These are phyloP conservation scores for Monodelphis domestica DNA, from an alignment of 2,797 vertebrate species.

Conservation along the genomic window DNA sequence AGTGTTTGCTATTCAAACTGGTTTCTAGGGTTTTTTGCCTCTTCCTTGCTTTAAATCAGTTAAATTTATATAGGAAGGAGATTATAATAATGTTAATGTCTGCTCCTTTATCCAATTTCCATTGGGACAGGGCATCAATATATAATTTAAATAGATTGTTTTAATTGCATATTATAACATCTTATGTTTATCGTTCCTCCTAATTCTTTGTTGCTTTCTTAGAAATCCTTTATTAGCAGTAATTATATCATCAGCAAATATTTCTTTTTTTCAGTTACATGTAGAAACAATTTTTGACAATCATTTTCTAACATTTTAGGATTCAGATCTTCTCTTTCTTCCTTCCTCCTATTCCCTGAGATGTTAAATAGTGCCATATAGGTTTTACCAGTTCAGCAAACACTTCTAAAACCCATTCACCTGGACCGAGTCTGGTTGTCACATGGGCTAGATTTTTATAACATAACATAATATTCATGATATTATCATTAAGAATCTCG, in stretches of 20 bases:
- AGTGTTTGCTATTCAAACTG: background rate
- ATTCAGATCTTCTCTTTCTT: too few species aligned
- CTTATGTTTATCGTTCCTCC: background rate
- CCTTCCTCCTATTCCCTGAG: too few species aligned
- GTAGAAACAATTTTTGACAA: too few species aligned
- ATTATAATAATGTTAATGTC: background rate
- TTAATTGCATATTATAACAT: background rate
- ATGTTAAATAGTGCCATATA: too few species aligned
- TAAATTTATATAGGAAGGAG: background rate
- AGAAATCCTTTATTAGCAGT: background rate
- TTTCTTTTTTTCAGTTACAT: too few species aligned
- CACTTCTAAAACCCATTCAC: background rate
- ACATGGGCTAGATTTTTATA: background rate
- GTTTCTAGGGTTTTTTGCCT: background rate
- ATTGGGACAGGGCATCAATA: background rate
- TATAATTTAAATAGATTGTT: background rate
- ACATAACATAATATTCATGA: background rate
- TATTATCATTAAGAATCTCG: background rate
- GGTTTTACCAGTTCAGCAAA: too few species aligned
- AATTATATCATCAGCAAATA: background rate
- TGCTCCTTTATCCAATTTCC: background rate
- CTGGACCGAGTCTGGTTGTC: background rate
- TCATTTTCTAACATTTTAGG: too few species aligned
- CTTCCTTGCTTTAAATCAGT: background rate
- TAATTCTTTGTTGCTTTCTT: background rate